A percentile compares a stretch with the other conserved stretches of the same genome.
These are phyloP conservation scores for Pelobates cultripes DNA, from an alignment of 2,797 vertebrate genomes.

Conservation along the genomic window DNA sequence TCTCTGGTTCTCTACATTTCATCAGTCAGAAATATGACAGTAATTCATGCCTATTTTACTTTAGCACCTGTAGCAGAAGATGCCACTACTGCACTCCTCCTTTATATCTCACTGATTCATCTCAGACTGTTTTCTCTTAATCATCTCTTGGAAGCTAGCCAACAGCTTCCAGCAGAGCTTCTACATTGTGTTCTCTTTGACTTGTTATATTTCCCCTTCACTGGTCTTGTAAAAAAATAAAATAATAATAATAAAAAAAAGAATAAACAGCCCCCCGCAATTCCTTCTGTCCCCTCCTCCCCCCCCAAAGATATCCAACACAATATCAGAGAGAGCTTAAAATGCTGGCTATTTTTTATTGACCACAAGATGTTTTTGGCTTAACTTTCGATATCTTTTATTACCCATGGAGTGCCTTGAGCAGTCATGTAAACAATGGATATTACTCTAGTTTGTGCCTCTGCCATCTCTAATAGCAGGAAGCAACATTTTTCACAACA, in stretches of 20 bases:
- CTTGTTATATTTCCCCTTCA: constrained; percentile 45
- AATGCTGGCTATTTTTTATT: constrained; percentile 45
- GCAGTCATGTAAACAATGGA: constrained; percentile 31
- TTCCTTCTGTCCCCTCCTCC: too few species aligned
- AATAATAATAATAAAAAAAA: too few species aligned
- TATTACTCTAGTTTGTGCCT: constrained; percentile 28
- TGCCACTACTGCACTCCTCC: constrained; percentile 20
- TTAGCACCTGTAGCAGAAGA: constrained; percentile 37
- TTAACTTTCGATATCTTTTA: constrained; percentile 28
- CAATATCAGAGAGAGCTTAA: constrained; percentile 35
- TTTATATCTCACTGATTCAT: constrained; percentile 46
- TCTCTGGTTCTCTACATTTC: constrained; percentile 1
- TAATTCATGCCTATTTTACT: constrained; percentile 15
- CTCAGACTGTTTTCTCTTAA: constrained; percentile 48
- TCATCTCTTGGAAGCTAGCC: constrained; percentile 42
- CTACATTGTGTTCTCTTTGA: constrained; percentile 40
- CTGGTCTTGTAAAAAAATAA: constrained; percentile 28
- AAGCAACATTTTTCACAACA: too few species aligned
- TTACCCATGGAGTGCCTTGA: constrained; percentile 28
- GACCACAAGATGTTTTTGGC: constrained; percentile 38
- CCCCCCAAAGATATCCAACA: constrained; percentile 16
- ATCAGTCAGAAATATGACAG: constrained; percentile 22
- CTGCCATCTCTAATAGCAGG: background rate
- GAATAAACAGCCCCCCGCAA: too few species aligned
- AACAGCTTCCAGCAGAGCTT: constrained; percentile 40